These are phyloP conservation scores for Psittacus erithacus DNA, from an alignment of 2,113 vertebrate species.

Conservation along the genomic window DNA sequence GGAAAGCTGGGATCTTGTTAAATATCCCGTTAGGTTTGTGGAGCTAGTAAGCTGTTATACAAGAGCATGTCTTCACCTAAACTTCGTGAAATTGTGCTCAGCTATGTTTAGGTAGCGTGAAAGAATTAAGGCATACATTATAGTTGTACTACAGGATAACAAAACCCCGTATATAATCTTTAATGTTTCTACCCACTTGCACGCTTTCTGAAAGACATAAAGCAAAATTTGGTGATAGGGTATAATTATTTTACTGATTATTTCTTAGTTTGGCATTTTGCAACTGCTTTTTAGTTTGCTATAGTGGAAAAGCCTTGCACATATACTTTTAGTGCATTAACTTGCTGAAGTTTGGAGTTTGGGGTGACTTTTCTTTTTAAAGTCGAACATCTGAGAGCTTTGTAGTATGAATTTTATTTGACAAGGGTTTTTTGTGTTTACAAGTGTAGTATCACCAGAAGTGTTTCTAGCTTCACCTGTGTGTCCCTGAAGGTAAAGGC, in stretches of 20 bases:
- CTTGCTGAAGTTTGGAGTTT: not conserved
- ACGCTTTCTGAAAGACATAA: rapidly evolving
- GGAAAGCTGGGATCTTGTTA: not conserved
- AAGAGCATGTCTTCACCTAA: not conserved
- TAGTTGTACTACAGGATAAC: not conserved
- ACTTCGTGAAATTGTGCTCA: not conserved
- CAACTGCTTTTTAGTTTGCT: not conserved
- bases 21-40: not conserved
- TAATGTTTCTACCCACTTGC: not conserved
- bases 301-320: rapidly evolving
- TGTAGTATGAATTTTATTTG: not conserved
- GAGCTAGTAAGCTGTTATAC: not conserved
- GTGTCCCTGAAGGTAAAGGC: not conserved
- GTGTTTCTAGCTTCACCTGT: not conserved
- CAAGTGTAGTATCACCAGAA: not conserved
- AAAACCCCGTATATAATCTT: not conserved
- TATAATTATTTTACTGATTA: not conserved
- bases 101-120: rapidly evolving
- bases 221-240: not conserved
- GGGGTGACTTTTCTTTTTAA: not conserved
- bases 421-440: not conserved
- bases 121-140: rapidly evolving
- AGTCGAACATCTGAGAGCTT: not conserved
- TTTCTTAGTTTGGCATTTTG: not conserved
- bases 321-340: not conserved